Conservation (phyloP, 2,113 vertebrate species). For the pig (Sus scrofa) region T2T-Sscrofa CM000826.6:109689001-109689500, state of each 20-base stretch:
- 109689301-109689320: neutral
- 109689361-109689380: neutral
- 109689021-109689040: neutral
- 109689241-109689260: slow-evolving; percentile 1
- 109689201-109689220: neutral
- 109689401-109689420: slow-evolving; percentile 5
- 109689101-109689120: neutral
- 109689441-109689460: slow-evolving; percentile 43
- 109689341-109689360: neutral
- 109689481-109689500: slow-evolving; percentile 7
- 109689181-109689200: neutral
- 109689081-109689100: neutral
- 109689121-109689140: neutral
- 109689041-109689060: neutral
- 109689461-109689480: slow-evolving; percentile 62
- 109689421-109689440: neutral
- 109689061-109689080: neutral
- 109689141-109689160: slow-evolving; percentile 33
- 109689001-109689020: neutral
- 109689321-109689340: neutral
- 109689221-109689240: neutral
- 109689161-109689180: slow-evolving; percentile 25
- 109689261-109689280: neutral
- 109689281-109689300: neutral
- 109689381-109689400: slow-evolving; percentile 40